Evolutionary conservation across 2,797 vertebrate species (phyloP), one percentile per base, ranked within the genome.

Genomic region (Odontamblyopus rebecca): DNA sequence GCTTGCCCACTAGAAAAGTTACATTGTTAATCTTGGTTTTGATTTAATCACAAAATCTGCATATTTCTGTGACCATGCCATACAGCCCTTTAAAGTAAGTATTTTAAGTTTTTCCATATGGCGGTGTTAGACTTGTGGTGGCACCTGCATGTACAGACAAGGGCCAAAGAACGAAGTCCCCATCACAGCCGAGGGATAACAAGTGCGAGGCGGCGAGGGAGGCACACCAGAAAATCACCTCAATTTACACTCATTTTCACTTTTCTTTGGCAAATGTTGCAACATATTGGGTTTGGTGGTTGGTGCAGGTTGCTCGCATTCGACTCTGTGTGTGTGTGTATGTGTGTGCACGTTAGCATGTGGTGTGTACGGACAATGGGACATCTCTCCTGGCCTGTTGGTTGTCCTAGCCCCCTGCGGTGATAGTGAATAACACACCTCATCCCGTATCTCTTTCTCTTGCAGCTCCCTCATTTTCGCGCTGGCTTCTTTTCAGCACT

Each of bases 231-330:
- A 92, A 93, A 93, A 94, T 94, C 92, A 93, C 93, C 89, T 91
- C 92, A 94, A 94, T 95, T 94, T 94, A 93, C 93, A 95, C 92
- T 93, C 89, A 95, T 95, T 94, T 95, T 93, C 94, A 93, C 93
- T 90, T 93, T 94, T 91, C 93, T 93, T 92, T 91, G 91, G 89
- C 85, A 89, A 93, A 93, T 93, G 93, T 90, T 91, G 85, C 85
- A 73, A 89, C 86, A 87, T 92, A 90, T 91, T 91, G 91, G 85
- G 85, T 82, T 90, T 85, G 82, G 82, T 85, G 57, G 74, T 35
- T 65, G 48, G 74, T 77, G 65, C 63, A 79, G 85, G 44, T 85
- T 82, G 82, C 79, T 83, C 83, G 57, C 2, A 32, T 26, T 5
- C 30, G 18, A 8, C 60, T 71, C 70, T 78, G 81, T 71, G 67